Evolutionary conservation across 2,113 vertebrate genomes (phyloP).

Genomic region (Uria lomvia): DNA sequence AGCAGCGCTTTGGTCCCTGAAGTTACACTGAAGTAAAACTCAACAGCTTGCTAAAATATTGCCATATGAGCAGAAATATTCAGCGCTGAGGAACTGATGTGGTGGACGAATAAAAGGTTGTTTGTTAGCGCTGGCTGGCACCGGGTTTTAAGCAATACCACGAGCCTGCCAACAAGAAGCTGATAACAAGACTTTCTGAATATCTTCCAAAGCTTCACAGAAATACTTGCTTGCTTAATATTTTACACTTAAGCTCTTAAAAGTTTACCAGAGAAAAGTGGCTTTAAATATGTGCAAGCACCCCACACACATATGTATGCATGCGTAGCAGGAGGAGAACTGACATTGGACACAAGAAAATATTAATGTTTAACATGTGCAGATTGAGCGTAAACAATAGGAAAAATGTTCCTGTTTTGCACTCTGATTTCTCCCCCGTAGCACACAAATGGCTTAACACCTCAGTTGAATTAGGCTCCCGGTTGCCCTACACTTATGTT

Average conservation of each 20-base stretch:
- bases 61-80: slow-evolving; percentile 63
- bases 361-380: slow-evolving; percentile 24
- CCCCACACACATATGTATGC: neutral
- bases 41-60: slow-evolving; percentile 72
- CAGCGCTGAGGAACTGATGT: slow-evolving; percentile 49
- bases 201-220: slow-evolving; percentile 66
- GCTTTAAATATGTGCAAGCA: neutral
- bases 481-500: neutral
- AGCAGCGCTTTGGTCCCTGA: slow-evolving; percentile 44
- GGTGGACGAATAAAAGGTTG: slow-evolving; percentile 64
- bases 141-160: slow-evolving; percentile 46
- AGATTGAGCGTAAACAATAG: neutral
- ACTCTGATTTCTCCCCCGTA: neutral
- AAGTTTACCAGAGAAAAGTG: slow-evolving; percentile 43
- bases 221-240: slow-evolving; percentile 41
- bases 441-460: neutral
- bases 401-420: neutral
- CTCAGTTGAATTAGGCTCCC: neutral
- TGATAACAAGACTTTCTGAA: slow-evolving; percentile 70
- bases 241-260: slow-evolving; percentile 53
- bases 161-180: slow-evolving; percentile 57
- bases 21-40: slow-evolving; percentile 66
- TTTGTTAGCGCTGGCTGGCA: slow-evolving; percentile 66
- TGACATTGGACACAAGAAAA: neutral
- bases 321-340: neutral